phyloP scores from a whole-genome alignment of 2,888 invertebrate species.

The Polietes domitor region DNA sequence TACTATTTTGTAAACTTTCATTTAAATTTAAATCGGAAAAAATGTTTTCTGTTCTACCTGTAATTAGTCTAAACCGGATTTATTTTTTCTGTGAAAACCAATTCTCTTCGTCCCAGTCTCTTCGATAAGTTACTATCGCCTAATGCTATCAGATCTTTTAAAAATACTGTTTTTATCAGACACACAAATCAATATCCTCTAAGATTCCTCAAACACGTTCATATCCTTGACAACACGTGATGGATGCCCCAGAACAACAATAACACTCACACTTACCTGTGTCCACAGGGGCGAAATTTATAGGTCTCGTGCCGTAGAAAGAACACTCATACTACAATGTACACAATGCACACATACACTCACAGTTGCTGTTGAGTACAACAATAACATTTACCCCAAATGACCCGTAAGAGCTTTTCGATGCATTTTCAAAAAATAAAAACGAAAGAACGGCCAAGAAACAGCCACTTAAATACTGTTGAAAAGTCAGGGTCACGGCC shows the following conservation, averaged over 20 bases:
- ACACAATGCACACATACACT: not conserved
- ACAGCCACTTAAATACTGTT: not conserved
- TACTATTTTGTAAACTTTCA: too few species aligned
- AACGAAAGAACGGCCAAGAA: not conserved
- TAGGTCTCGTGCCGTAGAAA: constrained; percentile 50
- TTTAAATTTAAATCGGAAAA: too few species aligned
- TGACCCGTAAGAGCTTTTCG: constrained; percentile 36
- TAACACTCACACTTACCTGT: not conserved
- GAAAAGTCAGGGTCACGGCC: constrained; percentile 54
- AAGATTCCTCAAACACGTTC: not conserved
- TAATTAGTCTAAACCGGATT: too few species aligned
- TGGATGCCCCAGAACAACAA: not conserved
- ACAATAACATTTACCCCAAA: constrained; percentile 13
- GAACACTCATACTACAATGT: not conserved
- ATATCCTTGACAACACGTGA: constrained; percentile 20
- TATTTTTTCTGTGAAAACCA: too few species aligned
- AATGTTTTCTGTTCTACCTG: too few species aligned
- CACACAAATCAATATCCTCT: constrained; percentile 15
- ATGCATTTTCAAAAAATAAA: constrained; percentile 18
- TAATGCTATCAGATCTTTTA: too few species aligned
- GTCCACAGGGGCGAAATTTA: constrained; percentile 8
- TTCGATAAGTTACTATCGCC: too few species aligned
- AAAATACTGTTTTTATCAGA: not conserved
- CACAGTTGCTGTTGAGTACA: not conserved
- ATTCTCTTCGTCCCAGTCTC: too few species aligned